Evolutionary conservation across 2,797 vertebrate species (phyloP).

Genomic region (Schizothorax lantsangensis): DNA sequence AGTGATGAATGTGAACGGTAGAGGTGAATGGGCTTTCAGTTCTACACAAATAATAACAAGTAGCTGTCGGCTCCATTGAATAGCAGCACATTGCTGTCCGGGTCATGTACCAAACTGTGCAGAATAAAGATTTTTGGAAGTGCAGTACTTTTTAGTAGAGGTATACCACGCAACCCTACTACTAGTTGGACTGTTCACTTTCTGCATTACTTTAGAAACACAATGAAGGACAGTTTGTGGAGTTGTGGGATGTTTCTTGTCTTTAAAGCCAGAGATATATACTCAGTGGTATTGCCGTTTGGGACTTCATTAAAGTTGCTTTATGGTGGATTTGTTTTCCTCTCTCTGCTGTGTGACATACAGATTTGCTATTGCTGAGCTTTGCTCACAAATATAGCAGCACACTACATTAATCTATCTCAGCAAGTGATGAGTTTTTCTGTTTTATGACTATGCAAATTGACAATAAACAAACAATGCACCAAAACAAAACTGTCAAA

Average conservation of each 20-base stretch:
- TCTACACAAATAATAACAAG: conserved; percentile 10
- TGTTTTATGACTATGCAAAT: conserved; percentile 12
- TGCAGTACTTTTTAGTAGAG: not conserved
- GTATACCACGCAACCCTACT: not conserved
- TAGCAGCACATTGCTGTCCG: not conserved
- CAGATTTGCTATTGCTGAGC: conserved; percentile 70
- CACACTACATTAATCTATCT: conserved; percentile 22
- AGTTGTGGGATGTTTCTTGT: conserved; percentile 69
- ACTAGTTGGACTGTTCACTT: conserved; percentile 7
- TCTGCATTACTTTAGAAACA: conserved; percentile 32
- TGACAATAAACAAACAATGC: conserved; percentile 7
- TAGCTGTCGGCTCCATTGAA: not conserved
- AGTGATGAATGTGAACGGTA: conserved; percentile 23
- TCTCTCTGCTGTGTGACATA: conserved; percentile 72
- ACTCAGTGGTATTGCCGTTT: conserved; percentile 70
- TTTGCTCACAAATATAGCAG: conserved; percentile 73
- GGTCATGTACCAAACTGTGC: not conserved
- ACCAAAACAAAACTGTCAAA: conserved; percentile 20
- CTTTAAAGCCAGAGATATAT: conserved; percentile 63
- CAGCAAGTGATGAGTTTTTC: conserved; percentile 15
- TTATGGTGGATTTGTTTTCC: conserved; percentile 75
- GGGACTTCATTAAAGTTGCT: conserved; percentile 83
- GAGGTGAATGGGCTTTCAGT: not conserved
- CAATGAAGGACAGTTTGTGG: conserved; percentile 66
- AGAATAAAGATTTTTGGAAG: not conserved